Base-by-base conservation (phyloP, 2,113 vertebrate species). In the Indri indri region DNA sequence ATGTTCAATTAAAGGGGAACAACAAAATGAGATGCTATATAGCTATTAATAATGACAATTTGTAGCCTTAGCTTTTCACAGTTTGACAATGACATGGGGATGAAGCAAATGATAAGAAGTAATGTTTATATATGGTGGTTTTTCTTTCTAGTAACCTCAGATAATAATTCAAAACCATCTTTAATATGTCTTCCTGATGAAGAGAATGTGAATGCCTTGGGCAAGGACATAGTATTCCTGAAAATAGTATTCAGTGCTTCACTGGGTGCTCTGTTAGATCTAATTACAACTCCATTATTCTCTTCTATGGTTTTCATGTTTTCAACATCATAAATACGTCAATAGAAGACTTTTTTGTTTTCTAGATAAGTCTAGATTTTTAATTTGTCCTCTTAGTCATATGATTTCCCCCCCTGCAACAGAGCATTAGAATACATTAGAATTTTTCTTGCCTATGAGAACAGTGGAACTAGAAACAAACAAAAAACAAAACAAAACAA, bases 281-380 rank as follows among this genome's bases (percentile, higher is more conserved):
- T 95, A 54, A 57, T 1, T 0, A 74, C 71, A 63, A 18, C 11
- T 65, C 84, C 73, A 81, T 3, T 96, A 17, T 92, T 8, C 87
- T 94, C 54, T 34, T 95, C 42, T 81, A 52, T 4, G 42, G 16
- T 42, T 92, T 86, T 50, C 95, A 99, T 99, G 99, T 99, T 94
- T 99, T 99, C 98, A 99, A 99, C 97, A 99, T 99, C 94, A 99
- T 99, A 99, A 99, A 99, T 74, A 98, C 99, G n/a, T 96, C 98
- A 83, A 97, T 99, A 40, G 99, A 99, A 50, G 99, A 99, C 91
- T 99, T 96, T 95, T 99, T 99, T 94, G 74, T 97, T 17, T 99
- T 99, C 97, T 99, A 99, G 99, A 99, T 99, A 84, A 80, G 89
- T 88, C 61, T 42, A 42, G 40, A 0, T 92, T 88, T 87, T 71